phyloP scores from a whole-genome alignment of 2,797 vertebrate species.

The Telmatherina bonti region DNA sequence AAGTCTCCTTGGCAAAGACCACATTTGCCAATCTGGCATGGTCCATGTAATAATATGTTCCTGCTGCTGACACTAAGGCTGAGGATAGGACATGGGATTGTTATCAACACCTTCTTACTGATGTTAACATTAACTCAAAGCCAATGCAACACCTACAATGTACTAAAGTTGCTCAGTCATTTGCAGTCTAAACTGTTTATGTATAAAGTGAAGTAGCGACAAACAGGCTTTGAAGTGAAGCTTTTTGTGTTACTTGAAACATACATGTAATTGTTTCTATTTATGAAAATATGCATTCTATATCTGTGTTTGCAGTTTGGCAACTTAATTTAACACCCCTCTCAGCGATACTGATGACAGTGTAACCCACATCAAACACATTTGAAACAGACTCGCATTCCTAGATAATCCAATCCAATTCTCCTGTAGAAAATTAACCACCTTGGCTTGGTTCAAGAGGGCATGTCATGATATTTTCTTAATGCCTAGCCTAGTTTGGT shows the following conservation, averaged over 20 bases:
- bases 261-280: constrained; percentile 51
- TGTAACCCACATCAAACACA: constrained; percentile 57
- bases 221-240: constrained; percentile 53
- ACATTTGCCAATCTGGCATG: constrained; percentile 49
- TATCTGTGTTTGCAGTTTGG: constrained; percentile 55
- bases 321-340: constrained; percentile 41
- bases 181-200: constrained; percentile 22
- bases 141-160: too few relatives aligned
- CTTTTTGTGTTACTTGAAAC: constrained; percentile 52
- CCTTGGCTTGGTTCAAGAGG: constrained; percentile 57
- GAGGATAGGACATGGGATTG: constrained; percentile 29
- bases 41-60: constrained; percentile 48
- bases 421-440: constrained; percentile 66
- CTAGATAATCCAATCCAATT: constrained; percentile 56
- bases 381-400: constrained; percentile 73
- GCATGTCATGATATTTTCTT: constrained; percentile 60
- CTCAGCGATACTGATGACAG: constrained; percentile 57
- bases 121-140: constrained; percentile 25
- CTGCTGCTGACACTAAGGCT: constrained; percentile 34
- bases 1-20: constrained; percentile 46
- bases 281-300: constrained; percentile 49
- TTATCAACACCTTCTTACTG: constrained; percentile 36
- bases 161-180: constrained; percentile 21
- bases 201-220: constrained; percentile 12
- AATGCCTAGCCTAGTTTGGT: constrained; percentile 57